A percentile compares a stretch with the other conserved stretches of the same genome.
Conservation (phyloP, 2,888 invertebrate genomes). For the Pseudococcus viburni region DNA sequence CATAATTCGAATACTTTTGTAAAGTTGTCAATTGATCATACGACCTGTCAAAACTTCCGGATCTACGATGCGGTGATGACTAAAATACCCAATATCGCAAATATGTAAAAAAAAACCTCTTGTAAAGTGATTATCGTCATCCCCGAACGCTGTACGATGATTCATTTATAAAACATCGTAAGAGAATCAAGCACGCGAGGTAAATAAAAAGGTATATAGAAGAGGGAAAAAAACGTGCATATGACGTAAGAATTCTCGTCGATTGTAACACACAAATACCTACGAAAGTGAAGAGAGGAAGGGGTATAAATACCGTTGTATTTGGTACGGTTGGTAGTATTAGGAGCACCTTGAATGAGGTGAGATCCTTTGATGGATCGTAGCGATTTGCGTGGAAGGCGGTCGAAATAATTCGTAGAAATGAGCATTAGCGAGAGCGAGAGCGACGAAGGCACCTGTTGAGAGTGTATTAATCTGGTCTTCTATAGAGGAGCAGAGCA, state of each 20-base stretch:
- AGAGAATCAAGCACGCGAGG: background rate
- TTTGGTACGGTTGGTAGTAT: background rate
- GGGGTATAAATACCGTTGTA: background rate
- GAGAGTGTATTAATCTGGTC: background rate
- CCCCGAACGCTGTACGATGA: background rate
- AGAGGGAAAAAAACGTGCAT: constrained; percentile 4
- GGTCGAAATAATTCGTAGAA: background rate
- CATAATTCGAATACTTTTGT: background rate
- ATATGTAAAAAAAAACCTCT: background rate
- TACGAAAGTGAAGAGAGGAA: background rate
- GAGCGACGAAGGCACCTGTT: background rate
- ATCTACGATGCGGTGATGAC: background rate
- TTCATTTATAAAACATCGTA: background rate
- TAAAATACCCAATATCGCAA: background rate
- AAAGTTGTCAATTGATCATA: background rate
- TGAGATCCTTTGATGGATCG: background rate
- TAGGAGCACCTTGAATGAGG: background rate
- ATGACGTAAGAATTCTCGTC: constrained; percentile 17
- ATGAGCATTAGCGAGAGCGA: background rate
- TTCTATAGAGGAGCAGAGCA: background rate
- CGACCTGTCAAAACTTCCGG: background rate
- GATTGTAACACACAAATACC: background rate
- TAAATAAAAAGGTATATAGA: background rate
- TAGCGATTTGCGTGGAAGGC: background rate
- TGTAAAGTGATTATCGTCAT: background rate